Evolutionary conservation across 1,140 invertebrate genomes (phyloP), one percentile per base, ranked within the genome.

Genomic region (Holotrichia oblita): DNA sequence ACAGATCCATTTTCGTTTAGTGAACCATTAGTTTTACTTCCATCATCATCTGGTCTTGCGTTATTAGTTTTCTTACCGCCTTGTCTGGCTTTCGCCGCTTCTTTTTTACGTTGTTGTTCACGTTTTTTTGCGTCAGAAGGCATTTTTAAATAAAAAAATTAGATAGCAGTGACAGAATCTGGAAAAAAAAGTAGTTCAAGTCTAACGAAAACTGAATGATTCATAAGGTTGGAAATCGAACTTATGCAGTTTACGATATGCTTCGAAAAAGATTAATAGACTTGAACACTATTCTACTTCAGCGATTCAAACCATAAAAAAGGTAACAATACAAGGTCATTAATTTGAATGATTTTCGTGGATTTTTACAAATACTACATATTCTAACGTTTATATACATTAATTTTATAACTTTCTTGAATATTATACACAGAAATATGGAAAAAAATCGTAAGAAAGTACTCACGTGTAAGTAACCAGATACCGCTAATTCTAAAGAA

Each of bases 121-220:
- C 97, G 96, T 90, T 99, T 99, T 88, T 99, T 99, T 2, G 97
- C 93, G 88, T 99, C 97, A 82, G 97, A 99, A 83, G 97, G 97
- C 97, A 99, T 99, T 27, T 41, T 74, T 14, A 74, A n/a, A 40
- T 74, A 41, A 41, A 12, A 40, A 42, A 40, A 74, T 74, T 74
- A 74, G 20, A 0, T 42, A n/a, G 14, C 9, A 40, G 3, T 24
- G 41, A 42, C 14, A 1, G 4, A 17, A 42, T 34, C 73, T 27
- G 40, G n/a, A n/a, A 41, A 41, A 10, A 41, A 9, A 44, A 40
- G 41, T 74, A 12, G 17, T 24, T 72, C 24, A 22, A 40, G 10
- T 14, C n/a, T 34, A 72, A n/a, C 24, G 6, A 72, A 72, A 27
- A 20, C 3, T 22, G 64, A 72, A 27, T 34, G 24, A 34, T 27